phyloP scores from a whole-genome alignment of 2,797 vertebrate genomes.

The Dryobates pubescens region DNA sequence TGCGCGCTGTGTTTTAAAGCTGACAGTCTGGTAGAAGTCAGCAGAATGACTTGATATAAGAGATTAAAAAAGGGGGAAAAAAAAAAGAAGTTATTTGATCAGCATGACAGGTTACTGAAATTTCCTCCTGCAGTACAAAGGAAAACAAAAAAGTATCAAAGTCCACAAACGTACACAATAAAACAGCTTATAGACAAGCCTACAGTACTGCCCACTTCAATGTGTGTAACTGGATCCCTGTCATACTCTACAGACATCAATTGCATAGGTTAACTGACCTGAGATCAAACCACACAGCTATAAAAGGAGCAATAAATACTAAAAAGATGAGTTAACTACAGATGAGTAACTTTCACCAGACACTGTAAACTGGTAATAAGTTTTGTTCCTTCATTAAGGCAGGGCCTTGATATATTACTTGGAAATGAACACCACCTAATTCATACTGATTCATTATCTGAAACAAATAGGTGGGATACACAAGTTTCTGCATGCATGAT shows the following conservation, averaged over 20 bases:
- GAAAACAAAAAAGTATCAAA: not conserved
- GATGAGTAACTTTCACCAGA: not conserved
- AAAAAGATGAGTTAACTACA: not conserved
- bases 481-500: not conserved
- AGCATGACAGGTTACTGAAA: not conserved
- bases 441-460: not conserved
- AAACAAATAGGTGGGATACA: not conserved
- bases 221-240: not conserved
- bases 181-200: not conserved
- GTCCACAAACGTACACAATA: not conserved
- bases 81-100: not conserved
- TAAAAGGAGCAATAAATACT: not conserved
- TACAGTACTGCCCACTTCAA: no score
- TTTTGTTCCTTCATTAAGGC: not conserved
- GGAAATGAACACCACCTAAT: not conserved
- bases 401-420: not conserved
- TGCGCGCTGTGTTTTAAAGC: not conserved
- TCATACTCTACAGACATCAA: not conserved
- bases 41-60: not conserved
- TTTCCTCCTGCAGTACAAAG: not conserved
- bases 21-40: not conserved
- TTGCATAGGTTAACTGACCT: not conserved
- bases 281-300: not conserved
- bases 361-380: not conserved
- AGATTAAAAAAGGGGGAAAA: not conserved